Conservation (phyloP, 1,140 invertebrate genomes). For the Copidosoma floridanum region DNA sequence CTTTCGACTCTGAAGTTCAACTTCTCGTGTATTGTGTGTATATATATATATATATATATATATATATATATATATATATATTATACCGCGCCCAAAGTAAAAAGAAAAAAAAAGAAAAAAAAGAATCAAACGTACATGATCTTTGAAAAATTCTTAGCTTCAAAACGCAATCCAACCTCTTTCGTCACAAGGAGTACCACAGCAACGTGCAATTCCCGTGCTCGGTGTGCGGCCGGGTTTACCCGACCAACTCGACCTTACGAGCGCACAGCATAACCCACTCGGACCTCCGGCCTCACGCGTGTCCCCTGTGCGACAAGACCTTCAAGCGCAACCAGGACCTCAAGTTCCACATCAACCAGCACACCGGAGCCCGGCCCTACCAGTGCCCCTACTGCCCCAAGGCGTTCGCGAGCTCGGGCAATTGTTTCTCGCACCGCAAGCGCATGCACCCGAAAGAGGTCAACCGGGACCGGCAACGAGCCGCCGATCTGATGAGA, state of each 20-base stretch:
- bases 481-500: slow-evolving; percentile 56
- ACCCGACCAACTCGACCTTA: slow-evolving; percentile 69
- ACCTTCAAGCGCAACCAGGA: slow-evolving; percentile 75
- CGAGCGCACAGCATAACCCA: slow-evolving; percentile 72
- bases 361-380: slow-evolving; percentile 77
- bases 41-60: too few relatives aligned
- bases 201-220: slow-evolving; percentile 65
- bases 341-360: slow-evolving; percentile 76
- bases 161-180: slow-evolving; percentile 67
- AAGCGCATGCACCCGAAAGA: slow-evolving; percentile 70
- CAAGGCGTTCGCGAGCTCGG: slow-evolving; percentile 76
- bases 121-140: too few relatives aligned
- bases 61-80: too few relatives aligned
- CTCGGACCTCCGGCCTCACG: slow-evolving; percentile 67
- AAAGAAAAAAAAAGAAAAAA: too few relatives aligned
- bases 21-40: too few relatives aligned
- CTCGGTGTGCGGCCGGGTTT: slow-evolving; percentile 67
- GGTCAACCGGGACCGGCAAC: slow-evolving; percentile 54
- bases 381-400: slow-evolving; percentile 81
- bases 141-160: slow-evolving; percentile 60
- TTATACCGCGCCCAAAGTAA: too few relatives aligned
- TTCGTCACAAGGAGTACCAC: slow-evolving; percentile 67
- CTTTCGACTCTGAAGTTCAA: too few relatives aligned
- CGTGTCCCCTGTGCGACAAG: slow-evolving; percentile 71
- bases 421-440: slow-evolving; percentile 73